Conservation (phyloP, 2,797 vertebrate species). For the Pitangus sulphuratus region DNA sequence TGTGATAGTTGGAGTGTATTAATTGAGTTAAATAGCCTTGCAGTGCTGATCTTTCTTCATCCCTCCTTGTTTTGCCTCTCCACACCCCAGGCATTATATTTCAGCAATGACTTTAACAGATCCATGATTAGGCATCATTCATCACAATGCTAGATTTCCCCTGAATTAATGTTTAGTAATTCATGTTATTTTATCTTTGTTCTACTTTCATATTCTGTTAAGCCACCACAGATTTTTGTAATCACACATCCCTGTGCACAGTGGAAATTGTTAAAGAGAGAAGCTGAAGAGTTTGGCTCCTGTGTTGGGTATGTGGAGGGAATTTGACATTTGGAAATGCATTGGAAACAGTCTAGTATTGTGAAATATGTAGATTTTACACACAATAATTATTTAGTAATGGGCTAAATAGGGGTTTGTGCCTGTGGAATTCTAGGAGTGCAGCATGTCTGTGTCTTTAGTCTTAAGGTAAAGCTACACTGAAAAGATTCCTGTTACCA, state of each 20-base stretch:
- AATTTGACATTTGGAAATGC: not conserved
- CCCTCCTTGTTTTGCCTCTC: not conserved
- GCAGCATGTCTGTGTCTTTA: not conserved
- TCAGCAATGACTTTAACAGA: not conserved
- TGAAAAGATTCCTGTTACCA: not conserved
- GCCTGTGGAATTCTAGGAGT: not conserved
- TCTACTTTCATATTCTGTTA: constrained; percentile 3
- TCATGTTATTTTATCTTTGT: not conserved
- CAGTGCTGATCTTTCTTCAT: not conserved
- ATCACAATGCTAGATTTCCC: not conserved
- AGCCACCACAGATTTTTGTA: constrained; percentile 25
- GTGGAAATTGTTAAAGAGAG: not conserved
- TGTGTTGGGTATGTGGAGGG: not conserved
- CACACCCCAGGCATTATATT: not conserved
- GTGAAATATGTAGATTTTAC: constrained; percentile 12
- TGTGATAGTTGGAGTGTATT: not conserved
- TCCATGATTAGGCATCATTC: not conserved
- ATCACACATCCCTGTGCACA: not conserved
- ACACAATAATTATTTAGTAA: not conserved
- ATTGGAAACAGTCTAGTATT: not conserved
- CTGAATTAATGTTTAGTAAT: not conserved
- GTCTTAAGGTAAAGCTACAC: not conserved
- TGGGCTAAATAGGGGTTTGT: not conserved
- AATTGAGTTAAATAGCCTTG: not conserved
- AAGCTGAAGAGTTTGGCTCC: constrained; percentile 29